Conservation (phyloP, 1,140 invertebrate species). For the Hyphantria cunea region DNA sequence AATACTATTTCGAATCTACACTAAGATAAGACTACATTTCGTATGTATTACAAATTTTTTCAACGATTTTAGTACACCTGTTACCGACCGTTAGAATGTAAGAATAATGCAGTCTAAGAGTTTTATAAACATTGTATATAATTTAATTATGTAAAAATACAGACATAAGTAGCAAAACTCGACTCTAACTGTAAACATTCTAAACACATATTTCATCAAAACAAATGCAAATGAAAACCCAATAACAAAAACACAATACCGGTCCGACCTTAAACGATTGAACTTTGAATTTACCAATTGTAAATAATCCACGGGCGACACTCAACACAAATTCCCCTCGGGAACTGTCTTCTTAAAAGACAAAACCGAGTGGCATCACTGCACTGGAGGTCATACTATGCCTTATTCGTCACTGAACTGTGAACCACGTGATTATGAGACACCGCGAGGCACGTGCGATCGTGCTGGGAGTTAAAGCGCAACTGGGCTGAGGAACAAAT, state of each 20-base stretch:
- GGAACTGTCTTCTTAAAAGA: slow-evolving; percentile 42
- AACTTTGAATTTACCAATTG: slow-evolving; percentile 5
- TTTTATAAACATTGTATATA: not conserved
- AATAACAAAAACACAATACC: slow-evolving; percentile 9
- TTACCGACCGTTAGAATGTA: too few relatives aligned
- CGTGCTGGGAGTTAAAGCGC: slow-evolving; percentile 37
- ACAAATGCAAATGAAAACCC: slow-evolving; percentile 10
- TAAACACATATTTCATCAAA: slow-evolving; percentile 8
- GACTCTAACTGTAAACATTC: not conserved
- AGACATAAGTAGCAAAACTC: not conserved
- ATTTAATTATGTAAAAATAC: not conserved
- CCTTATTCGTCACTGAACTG: slow-evolving; percentile 14
- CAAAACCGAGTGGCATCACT: slow-evolving; percentile 34
- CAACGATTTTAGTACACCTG: too few relatives aligned
- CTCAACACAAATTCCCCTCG: slow-evolving; percentile 36
- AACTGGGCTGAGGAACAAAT: slow-evolving; percentile 39
- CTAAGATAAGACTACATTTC: too few relatives aligned
- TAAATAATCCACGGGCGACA: slow-evolving; percentile 19
- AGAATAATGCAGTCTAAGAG: not conserved
- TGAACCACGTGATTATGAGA: slow-evolving; percentile 11
- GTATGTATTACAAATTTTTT: too few relatives aligned
- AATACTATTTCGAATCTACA: too few relatives aligned
- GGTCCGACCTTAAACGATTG: slow-evolving; percentile 12
- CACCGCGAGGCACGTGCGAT: slow-evolving; percentile 39
- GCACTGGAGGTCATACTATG: not conserved